phyloP scores from a whole-genome alignment of 1,140 invertebrate species.

The Trichonephila clavipes region DNA sequence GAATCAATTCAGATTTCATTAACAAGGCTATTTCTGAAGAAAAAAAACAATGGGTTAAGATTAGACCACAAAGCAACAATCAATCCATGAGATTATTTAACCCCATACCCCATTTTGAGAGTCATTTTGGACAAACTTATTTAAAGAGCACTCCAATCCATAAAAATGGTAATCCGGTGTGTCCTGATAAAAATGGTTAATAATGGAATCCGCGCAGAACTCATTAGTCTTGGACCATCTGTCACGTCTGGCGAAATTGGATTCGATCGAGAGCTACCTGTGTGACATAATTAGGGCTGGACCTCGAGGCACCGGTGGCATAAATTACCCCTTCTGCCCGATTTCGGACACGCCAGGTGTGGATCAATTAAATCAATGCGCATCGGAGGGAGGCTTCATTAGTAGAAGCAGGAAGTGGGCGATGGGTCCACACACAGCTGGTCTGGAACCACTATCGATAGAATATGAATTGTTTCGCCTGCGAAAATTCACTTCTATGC shows the following conservation, averaged over 20 bases:
- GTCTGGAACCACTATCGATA: neutral
- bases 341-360: constrained; percentile 39
- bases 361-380: constrained; percentile 37
- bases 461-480: too few species aligned
- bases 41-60: too few species aligned
- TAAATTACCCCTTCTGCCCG: constrained; percentile 33
- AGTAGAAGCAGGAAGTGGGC: neutral
- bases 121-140: neutral
- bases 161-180: constrained; percentile 6
- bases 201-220: too few species aligned
- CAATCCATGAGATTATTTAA: too few species aligned
- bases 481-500: too few species aligned
- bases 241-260: constrained; percentile 11
- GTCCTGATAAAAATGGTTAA: neutral
- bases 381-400: constrained; percentile 15
- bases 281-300: constrained; percentile 20
- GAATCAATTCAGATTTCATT: too few species aligned
- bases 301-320: constrained; percentile 13
- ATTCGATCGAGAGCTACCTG: constrained; percentile 25
- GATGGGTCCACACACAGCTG: neutral
- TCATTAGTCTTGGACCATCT: neutral
- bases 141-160: neutral
- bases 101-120: too few species aligned
- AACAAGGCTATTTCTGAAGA: too few species aligned
- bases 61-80: too few species aligned